Conservation (phyloP, 2,888 invertebrate species). For the Barypeithes pellucidus region DNA sequence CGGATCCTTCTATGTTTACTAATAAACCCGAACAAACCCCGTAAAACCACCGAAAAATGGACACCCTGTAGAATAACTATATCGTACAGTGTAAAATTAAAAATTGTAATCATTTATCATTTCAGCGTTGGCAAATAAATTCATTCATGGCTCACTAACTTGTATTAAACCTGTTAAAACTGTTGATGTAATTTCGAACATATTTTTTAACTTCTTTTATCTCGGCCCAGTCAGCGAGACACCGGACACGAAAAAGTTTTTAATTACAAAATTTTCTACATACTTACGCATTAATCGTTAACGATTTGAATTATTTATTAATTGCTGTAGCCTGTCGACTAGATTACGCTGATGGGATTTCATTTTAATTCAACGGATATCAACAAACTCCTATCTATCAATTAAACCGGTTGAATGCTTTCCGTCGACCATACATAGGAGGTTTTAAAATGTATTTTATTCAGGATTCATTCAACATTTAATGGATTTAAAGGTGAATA, state of each 20-base stretch:
- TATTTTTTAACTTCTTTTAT: constrained; percentile 19
- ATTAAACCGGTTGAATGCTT: constrained; percentile 20
- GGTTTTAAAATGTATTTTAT: constrained; percentile 13
- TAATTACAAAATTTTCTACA: constrained; percentile 23
- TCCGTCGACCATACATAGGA: constrained; percentile 1
- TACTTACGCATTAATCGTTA: constrained; percentile 14
- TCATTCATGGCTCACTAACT: background rate
- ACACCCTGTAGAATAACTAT: too few species aligned
- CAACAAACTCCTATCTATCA: constrained; percentile 27
- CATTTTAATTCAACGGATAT: constrained; percentile 26
- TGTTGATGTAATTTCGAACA: background rate
- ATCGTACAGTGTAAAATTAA: too few species aligned
- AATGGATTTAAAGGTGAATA: background rate
- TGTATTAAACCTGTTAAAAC: constrained; percentile 4
- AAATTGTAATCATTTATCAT: background rate
- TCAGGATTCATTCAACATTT: background rate
- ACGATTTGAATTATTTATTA: constrained; percentile 30
- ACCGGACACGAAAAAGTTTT: constrained; percentile 17
- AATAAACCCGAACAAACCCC: too few species aligned
- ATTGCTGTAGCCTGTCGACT: constrained; percentile 10
- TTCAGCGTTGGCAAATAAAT: background rate
- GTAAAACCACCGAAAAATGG: too few species aligned
- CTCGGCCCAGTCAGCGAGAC: background rate
- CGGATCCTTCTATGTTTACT: too few species aligned
- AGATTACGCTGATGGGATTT: constrained; percentile 14